Conservation (phyloP, 2,888 invertebrate species). For the Plebejus melissa region DNA sequence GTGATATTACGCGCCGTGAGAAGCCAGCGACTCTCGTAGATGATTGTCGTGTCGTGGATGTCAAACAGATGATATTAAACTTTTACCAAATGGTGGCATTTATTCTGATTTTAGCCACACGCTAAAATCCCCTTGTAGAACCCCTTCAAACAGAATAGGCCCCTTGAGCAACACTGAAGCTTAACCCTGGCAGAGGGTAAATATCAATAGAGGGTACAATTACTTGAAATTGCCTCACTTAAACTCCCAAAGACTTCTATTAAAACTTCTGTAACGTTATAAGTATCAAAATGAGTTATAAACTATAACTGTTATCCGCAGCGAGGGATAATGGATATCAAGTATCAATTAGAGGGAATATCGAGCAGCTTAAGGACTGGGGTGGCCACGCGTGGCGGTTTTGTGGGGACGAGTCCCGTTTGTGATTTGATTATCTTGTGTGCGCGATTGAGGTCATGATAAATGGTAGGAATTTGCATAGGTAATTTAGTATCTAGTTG, state of each 20-base stretch:
- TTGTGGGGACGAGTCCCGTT: neutral
- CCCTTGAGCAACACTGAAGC: neutral
- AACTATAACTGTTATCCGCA: constrained; percentile 12
- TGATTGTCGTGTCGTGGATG: too few relatives aligned
- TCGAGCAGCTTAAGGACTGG: neutral
- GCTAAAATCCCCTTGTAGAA: too few relatives aligned
- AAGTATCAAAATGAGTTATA: constrained; percentile 18
- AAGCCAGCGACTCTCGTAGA: too few relatives aligned
- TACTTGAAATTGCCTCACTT: neutral
- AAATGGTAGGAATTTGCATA: neutral
- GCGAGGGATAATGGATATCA: constrained; percentile 21
- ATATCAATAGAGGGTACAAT: neutral
- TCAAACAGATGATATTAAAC: too few relatives aligned
- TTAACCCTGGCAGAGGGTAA: neutral
- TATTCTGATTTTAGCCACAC: too few relatives aligned
- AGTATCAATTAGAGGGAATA: constrained; percentile 19
- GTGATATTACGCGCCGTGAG: too few relatives aligned
- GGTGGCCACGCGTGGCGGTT: neutral
- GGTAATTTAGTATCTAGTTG: neutral
- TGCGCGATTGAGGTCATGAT: neutral
- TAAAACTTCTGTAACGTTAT: constrained; percentile 14
- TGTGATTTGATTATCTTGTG: neutral
- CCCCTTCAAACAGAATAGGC: neutral
- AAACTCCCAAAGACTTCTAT: neutral
- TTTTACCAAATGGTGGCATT: too few relatives aligned